Conservation (phyloP, 2,888 invertebrate species). For the Trissolcus brochymenae region DNA sequence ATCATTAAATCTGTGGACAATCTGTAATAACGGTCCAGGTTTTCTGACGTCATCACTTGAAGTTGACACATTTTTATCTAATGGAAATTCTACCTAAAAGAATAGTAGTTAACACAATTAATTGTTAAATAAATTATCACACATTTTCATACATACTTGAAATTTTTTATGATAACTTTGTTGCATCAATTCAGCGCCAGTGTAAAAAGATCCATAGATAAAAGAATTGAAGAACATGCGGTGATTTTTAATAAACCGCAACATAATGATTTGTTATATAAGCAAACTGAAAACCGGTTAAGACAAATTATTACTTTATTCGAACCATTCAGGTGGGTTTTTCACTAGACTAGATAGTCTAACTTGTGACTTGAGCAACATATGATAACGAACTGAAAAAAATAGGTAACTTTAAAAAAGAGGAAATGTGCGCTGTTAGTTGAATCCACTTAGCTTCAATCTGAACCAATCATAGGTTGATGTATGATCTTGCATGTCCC, state of each 20-base stretch:
- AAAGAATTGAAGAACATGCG: conserved; percentile 77
- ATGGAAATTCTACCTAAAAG: not conserved
- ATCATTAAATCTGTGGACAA: conserved; percentile 55
- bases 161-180: conserved; percentile 80
- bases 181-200: conserved; percentile 88
- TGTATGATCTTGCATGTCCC: conserved; percentile 37
- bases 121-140: not conserved
- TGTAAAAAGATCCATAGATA: conserved; percentile 87
- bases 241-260: conserved; percentile 58
- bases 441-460: conserved; percentile 54
- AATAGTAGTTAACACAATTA: not conserved
- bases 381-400: not conserved
- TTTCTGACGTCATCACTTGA: conserved; percentile 1
- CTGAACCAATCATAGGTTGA: conserved; percentile 53
- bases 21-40: conserved; percentile 44
- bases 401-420: conserved; percentile 39
- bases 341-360: not conserved
- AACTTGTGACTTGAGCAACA: not conserved
- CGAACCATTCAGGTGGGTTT: not conserved
- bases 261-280: conserved; percentile 36
- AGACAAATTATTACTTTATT: not conserved
- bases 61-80: not conserved
- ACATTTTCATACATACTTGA: conserved; percentile 2
- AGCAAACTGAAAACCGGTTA: not conserved
- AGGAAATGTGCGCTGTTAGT: conserved; percentile 48